Evolutionary conservation across 2,888 invertebrate genomes (phyloP).

Genomic region (Hoplodrina ambigua): DNA sequence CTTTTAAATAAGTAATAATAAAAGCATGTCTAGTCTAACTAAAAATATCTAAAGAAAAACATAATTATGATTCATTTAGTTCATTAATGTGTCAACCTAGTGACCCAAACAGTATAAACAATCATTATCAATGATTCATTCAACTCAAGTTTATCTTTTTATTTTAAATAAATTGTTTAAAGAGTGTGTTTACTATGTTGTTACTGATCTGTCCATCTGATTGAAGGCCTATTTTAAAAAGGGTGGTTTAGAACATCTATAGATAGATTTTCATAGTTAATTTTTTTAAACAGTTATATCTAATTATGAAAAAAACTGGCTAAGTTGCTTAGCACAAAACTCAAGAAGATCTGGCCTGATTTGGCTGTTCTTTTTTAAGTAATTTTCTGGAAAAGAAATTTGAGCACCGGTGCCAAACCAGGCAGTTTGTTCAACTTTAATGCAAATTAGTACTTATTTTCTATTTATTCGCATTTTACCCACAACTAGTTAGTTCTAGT

Average conservation of each 20-base stretch:
- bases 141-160: conserved; percentile 17
- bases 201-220: not conserved
- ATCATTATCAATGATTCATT: conserved; percentile 26
- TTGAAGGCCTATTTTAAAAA: not conserved
- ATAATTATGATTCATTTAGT: not conserved
- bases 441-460: no score
- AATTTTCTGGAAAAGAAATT: no score
- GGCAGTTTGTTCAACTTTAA: not conserved
- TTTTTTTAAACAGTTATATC: no score
- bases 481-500: no score
- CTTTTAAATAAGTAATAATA: not conserved
- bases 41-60: not conserved
- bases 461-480: not conserved
- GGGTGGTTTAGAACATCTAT: not conserved
- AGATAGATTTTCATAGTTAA: no score
- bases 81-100: conserved; percentile 1
- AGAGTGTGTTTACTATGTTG: conserved; percentile 4
- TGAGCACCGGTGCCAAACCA: no score
- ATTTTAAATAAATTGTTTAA: conserved; percentile 22
- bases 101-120: conserved; percentile 23
- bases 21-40: not conserved
- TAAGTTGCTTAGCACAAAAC: no score
- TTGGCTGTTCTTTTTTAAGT: no score
- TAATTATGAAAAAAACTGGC: no score
- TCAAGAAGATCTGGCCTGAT: no score